Base-by-base conservation (phyloP, 92 coral and sea anemone species). In the Phenganax marumi region DNA sequence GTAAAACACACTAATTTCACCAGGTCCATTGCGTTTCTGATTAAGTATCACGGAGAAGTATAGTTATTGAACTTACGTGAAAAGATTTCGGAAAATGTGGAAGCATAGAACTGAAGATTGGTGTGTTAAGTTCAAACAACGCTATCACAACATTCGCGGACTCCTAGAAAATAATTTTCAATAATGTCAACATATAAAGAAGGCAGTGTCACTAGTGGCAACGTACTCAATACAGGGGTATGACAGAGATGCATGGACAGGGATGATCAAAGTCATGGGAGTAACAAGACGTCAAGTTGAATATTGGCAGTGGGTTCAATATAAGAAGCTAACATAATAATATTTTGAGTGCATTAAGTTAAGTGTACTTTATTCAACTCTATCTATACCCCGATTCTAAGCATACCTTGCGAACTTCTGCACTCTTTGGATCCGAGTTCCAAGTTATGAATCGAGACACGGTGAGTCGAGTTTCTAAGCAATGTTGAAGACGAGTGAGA, bases 381-480 rank as follows among this genome's bases (percentile, higher is more conserved):
- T 56, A 1, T 56, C 21, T 14, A 19, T 1, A 19, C n/a, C n/a
- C 63, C 21, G 63, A 56, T 56, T 8, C 22, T n/a, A 0, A 14
- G 14, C 68, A 48, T 86, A 95, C 98, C 92, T 95, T 95, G 58
- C 98, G 88, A 22, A 95, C 98, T 73, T 95, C 98, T 22, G 91
- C 93, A 75, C 98, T 95, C 85, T 95, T 95, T 1, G 98, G 98
- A 68, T 95, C 98, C 22, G 97, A 90, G 3, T 97, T 92, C 98
- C 98, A 95, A 18, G 98, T 93, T 62, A 95, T 89, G 77, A 95
- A 87, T 81, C 98, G 89, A 39, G 98, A 95, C 14, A 95, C 98
- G 49, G 98, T 97, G 24, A 95, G 91, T 33, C 98, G 97, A 39
- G 98, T 94, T 94, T 94, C 98, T 92, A 52, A 7, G 33, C 39